phyloP scores from a whole-genome alignment of 1,140 invertebrate genomes.

The Monochamus saltuarius region DNA sequence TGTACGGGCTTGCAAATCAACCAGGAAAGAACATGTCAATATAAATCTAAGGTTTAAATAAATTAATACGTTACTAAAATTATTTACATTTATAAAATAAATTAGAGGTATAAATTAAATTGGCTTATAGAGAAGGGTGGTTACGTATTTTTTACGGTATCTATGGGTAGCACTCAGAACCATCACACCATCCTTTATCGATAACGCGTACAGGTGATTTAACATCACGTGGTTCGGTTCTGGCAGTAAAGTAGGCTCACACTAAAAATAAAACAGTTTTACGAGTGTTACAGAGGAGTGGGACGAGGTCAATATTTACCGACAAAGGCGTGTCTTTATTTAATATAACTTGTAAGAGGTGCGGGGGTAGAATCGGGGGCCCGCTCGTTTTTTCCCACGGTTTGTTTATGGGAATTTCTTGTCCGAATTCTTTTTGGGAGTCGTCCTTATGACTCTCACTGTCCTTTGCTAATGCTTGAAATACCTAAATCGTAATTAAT shows the following conservation, averaged over 20 bases:
- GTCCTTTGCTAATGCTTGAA: conserved; percentile 93
- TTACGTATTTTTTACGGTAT: conserved; percentile 99
- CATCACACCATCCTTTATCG: conserved; percentile 99
- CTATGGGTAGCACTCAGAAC: conserved; percentile 96
- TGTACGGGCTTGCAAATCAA: too few species aligned
- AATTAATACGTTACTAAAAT: too few species aligned
- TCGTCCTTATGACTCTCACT: conserved; percentile 73
- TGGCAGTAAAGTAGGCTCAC: conserved; percentile 96
- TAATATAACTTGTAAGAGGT: conserved; percentile 96
- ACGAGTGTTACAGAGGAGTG: conserved; percentile 4
- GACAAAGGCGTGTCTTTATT: conserved; percentile 97
- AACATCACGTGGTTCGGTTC: conserved; percentile 99
- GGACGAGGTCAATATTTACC: conserved; percentile 58
- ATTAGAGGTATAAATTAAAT: conserved; percentile 63
- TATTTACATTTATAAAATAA: conserved; percentile 10
- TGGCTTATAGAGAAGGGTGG: conserved; percentile 97
- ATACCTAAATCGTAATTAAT: conserved; percentile 63
- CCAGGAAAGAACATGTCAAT: too few species aligned
- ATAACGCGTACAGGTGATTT: conserved; percentile 98
- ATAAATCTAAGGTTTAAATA: too few species aligned
- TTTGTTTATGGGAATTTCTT: conserved; percentile 84
- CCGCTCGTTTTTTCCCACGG: conserved; percentile 90
- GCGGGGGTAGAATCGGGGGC: conserved; percentile 96
- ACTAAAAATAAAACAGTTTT: conserved; percentile 63
- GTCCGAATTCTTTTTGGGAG: conserved; percentile 77